Evolutionary conservation across 1,140 invertebrate species (phyloP).

Genomic region (Heterodera schachtii): DNA sequence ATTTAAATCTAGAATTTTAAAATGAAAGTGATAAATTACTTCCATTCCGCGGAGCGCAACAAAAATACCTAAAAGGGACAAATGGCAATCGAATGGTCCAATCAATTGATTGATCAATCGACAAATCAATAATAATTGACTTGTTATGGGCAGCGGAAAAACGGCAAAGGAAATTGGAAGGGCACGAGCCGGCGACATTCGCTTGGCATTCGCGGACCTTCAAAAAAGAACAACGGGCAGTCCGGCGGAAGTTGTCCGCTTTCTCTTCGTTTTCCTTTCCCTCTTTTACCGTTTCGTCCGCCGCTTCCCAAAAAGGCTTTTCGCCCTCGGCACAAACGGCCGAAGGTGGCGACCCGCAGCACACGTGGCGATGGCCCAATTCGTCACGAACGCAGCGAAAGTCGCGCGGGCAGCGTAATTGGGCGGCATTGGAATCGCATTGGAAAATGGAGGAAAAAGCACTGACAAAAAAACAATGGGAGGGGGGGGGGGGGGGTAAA

Average conservation of each 20-base stretch:
- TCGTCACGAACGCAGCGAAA: slow-evolving; percentile 53
- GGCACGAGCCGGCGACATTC: slow-evolving; percentile 60
- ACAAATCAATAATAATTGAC: not conserved
- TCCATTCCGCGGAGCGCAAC: slow-evolving; percentile 58
- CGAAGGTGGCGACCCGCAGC: slow-evolving; percentile 56
- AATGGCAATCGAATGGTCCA: not conserved
- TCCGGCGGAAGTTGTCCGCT: too few species aligned
- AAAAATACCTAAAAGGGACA: slow-evolving; percentile 50
- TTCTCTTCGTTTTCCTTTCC: too few species aligned
- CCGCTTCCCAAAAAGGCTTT: slow-evolving; percentile 59
- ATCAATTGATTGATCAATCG: too few species aligned
- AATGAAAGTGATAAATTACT: slow-evolving; percentile 39
- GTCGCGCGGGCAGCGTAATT: slow-evolving; percentile 40
- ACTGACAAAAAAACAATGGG: not conserved
- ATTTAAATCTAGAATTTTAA: slow-evolving; percentile 1
- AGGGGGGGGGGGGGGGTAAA: not conserved
- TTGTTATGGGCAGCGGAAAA: slow-evolving; percentile 53
- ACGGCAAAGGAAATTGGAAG: slow-evolving; percentile 57
- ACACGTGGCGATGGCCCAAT: slow-evolving; percentile 54
- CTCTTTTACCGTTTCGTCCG: slow-evolving; percentile 51
- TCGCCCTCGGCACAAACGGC: slow-evolving; percentile 59
- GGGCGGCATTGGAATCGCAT: not conserved
- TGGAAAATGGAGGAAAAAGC: not conserved
- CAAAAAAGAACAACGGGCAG: not conserved
- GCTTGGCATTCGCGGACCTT: slow-evolving; percentile 54